A percentile compares a stretch with the other conserved stretches of the same genome.
Evolutionary conservation across 2,888 invertebrate genomes (phyloP).

Genomic region (Hydrotaea diabolus): DNA sequence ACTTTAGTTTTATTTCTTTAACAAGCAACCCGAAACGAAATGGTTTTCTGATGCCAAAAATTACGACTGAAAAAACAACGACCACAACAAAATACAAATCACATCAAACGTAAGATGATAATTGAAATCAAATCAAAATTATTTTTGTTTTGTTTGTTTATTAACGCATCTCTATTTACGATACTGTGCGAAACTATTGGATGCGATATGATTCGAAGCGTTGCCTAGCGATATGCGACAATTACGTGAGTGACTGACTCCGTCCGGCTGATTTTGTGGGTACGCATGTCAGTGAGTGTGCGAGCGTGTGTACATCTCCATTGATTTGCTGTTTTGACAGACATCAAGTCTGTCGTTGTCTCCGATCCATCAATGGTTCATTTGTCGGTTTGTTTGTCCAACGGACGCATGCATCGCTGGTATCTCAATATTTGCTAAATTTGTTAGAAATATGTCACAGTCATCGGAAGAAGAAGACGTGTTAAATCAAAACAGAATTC

Average conservation of each 20-base stretch:
- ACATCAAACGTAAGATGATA: slow-evolving; percentile 3
- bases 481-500: neutral
- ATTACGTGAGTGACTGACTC: slow-evolving; percentile 1
- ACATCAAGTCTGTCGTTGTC: neutral
- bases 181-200: neutral
- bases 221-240: neutral
- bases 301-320: neutral
- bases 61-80: neutral
- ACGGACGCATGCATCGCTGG: neutral
- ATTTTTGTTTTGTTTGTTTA: neutral
- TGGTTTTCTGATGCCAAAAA: neutral
- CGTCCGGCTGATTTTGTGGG: neutral
- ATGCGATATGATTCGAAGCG: neutral
- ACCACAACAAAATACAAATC: slow-evolving; percentile 1
- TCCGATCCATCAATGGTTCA: neutral
- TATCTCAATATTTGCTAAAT: slow-evolving; percentile 50
- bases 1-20: neutral
- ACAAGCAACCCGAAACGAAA: neutral
- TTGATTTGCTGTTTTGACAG: neutral
- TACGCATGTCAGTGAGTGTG: neutral
- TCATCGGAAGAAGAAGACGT: neutral
- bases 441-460: slow-evolving; percentile 30
- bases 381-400: neutral
- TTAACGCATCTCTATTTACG: neutral
- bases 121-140: slow-evolving; percentile 38